Evolutionary conservation across 2,888 invertebrate genomes (phyloP), one percentile per base, ranked within the genome.

Genomic region (Germaria angustata): DNA sequence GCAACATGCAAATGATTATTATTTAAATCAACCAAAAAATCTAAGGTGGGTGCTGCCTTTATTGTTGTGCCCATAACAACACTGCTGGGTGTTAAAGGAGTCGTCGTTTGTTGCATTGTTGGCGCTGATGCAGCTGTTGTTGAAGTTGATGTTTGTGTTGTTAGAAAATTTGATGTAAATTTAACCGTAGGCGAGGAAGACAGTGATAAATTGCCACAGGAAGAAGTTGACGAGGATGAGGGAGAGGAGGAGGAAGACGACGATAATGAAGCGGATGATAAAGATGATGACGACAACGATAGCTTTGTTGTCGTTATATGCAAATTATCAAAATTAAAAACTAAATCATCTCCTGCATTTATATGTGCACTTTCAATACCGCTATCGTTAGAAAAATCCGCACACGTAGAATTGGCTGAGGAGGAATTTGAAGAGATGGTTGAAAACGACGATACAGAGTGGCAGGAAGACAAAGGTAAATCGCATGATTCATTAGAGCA

Each of bases 321-420:
- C 81, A 90, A 88, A 87, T 89, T 88, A 85, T 90, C 90, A 86
- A 90, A 91, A 86, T 87, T 91, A 83, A 90, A 91, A 82, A 91
- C 88, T 84, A 91, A 86, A 85, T 90, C 89, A 85, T 89, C 89
- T 46, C 72, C 80, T 34, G 68, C 81, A 73, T 80, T 85, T 81
- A 89, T 89, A 84, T 89, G 88, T 51, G 87, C 90, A 80, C 90
- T 88, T 82, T 88, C 89, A 78, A 88, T 87, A 71, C 88, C 88
- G 55, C 88, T 89, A 53, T 81, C 82, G 76, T 88, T 89, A 68
- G 88, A 88, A 71, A 90, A 88, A 72, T 87, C 87, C 53, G 72
- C 46, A 57, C 68, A 66, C 57, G 75, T 83, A 2, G 76, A 80
- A 49, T 61, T 71, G 7, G 66, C 61, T 20, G 75, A 75, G 0